phyloP scores from a whole-genome alignment of 2,113 vertebrate genomes.

The Varanus komodoensis region DNA sequence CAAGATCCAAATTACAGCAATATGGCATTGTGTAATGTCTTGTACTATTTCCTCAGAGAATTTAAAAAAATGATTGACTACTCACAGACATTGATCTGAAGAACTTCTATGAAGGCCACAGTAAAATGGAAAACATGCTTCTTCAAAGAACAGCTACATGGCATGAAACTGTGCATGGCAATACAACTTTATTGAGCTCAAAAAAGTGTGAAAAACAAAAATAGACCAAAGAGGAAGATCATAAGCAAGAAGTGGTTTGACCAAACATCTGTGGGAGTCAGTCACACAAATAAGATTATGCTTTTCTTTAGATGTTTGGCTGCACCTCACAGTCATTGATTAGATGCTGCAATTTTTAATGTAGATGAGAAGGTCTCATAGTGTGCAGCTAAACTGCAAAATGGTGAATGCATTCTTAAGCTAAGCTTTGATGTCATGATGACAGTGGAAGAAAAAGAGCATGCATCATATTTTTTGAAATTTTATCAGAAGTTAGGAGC shows the following conservation, averaged over 20 bases:
- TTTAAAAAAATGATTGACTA: slow-evolving; percentile 3
- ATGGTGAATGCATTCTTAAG: neutral
- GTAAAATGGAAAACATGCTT: neutral
- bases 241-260: neutral
- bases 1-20: neutral
- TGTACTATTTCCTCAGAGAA: neutral
- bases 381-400: neutral
- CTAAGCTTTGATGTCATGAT: neutral
- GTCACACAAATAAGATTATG: neutral
- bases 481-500: neutral
- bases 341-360: neutral
- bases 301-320: neutral
- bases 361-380: neutral
- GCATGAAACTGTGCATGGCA: neutral
- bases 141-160: neutral
- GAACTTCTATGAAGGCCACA: neutral
- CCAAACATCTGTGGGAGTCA: neutral
- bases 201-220: neutral
- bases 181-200: neutral
- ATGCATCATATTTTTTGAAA: too few relatives aligned
- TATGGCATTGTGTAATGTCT: neutral
- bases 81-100: neutral
- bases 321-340: neutral
- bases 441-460: neutral
- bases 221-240: neutral